Evolutionary conservation across 2,113 vertebrate species (phyloP).

Genomic region (Odocoileus hemionus): DNA sequence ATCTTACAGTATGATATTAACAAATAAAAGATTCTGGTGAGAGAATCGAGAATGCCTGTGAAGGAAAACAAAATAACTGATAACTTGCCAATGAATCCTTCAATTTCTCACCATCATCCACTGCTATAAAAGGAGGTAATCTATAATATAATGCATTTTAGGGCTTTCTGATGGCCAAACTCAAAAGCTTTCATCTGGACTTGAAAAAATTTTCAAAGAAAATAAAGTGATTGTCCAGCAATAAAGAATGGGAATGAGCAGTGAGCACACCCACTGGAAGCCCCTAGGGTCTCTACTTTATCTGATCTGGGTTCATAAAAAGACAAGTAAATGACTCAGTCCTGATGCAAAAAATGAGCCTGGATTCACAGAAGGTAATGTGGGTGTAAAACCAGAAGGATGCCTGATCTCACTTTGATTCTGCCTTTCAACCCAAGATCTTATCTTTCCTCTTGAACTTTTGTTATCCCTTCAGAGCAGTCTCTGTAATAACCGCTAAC

Average conservation of each 20-base stretch:
- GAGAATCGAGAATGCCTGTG: background rate
- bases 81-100: background rate
- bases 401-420: background rate
- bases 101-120: background rate
- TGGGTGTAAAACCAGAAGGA: background rate
- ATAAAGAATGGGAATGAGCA: background rate
- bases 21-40: background rate
- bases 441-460: background rate
- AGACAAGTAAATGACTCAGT: background rate
- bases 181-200: background rate
- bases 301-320: background rate
- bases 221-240: background rate
- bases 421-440: background rate
- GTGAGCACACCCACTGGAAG: accelerated
- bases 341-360: background rate
- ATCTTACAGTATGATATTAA: background rate
- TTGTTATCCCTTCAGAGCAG: too few relatives aligned
- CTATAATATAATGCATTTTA: too few relatives aligned
- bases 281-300: background rate
- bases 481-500: background rate
- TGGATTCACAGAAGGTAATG: background rate
- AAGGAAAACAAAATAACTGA: background rate
- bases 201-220: background rate
- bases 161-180: background rate
- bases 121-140: background rate